Percentiles rank a stretch among this genome's conserved stretches.
These are phyloP conservation scores for Graptemys geographica DNA, from an alignment of 2,797 vertebrate species.

Conservation along the genomic window DNA sequence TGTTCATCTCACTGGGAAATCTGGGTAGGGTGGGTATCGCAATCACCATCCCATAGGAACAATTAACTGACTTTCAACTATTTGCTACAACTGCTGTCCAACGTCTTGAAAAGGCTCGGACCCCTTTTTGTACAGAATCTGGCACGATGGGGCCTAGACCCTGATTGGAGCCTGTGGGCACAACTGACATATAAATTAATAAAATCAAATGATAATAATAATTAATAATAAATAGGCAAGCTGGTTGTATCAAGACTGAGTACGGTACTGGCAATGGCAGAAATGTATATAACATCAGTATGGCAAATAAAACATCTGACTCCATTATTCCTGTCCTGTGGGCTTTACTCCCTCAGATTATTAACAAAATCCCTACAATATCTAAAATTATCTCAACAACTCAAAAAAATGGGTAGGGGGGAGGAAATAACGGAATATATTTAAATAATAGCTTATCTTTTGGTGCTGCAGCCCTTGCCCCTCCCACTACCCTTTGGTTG, in stretches of 20 bases:
- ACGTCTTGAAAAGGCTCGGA: not conserved
- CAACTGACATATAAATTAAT: not conserved
- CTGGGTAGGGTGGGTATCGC: not conserved
- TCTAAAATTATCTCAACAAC: not conserved
- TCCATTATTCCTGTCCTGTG: not conserved
- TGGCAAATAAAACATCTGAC: fast-evolving
- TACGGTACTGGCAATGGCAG: not conserved
- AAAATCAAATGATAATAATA: not conserved
- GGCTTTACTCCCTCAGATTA: not conserved
- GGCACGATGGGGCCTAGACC: fast-evolving
- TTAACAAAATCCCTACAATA: not conserved
- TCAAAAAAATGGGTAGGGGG: not conserved
- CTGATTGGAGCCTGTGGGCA: not conserved
- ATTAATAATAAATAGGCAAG: not conserved
- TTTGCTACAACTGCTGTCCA: not conserved
- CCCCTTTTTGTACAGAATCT: fast-evolving
- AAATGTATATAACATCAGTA: fast-evolving
- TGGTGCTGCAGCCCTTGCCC: not conserved
- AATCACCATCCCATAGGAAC: not conserved
- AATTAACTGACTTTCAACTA: not conserved
- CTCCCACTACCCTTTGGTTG: not conserved
- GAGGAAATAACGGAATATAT: fast-evolving
- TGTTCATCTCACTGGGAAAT: not conserved
- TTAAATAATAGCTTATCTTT: not conserved
- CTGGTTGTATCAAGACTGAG: not conserved